Base-by-base conservation (phyloP, 2,888 invertebrate species). In the Polymixis lichenea region DNA sequence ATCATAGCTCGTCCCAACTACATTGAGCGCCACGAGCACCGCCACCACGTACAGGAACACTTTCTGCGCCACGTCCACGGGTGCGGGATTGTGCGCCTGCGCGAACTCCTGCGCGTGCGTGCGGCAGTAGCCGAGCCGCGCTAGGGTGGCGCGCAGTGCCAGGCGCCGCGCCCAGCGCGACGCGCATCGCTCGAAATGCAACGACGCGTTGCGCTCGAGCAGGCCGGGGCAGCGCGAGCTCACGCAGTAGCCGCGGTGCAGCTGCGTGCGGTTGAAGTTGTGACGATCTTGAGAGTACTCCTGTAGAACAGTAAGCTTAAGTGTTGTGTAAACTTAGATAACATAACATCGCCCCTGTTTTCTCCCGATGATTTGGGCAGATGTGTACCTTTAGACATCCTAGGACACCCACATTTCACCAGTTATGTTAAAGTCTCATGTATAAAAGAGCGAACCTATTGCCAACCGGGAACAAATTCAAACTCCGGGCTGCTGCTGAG, bases 231-330 rank as follows among this genome's bases (percentile, higher is more conserved):
- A 95, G 43, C 94, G 92, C 22, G 91, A 83, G 78, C 92, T 93
- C 53, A 95, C 91, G 90, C 95, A 95, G 90, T 94, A 94, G 7
- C 95, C 95, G 25, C 95, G 94, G 84, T 95, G 94, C 1, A 95
- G 83, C 6, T 89, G 87, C 22, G 92, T 93, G 77, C 92, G 94
- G 87, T 95, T 92, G 89, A 93, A 95, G 86, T 94, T 87, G 64
- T 88, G 86, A 0, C 82, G 87, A 65, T 92, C 89, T 1, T 84
- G 78, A 0, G 94, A 93, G 78, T 93, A 93, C 75, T 93, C 92
- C 95, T 95, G 88, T 0, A 7, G 5, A 17, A 46, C 5, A 58
- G 13, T 13, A n/a, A 3, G 3, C n/a, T 46, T 46, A 49, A 28
- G 3, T 2, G 9, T 38, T 49, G 19, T 51, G 25, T 49, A 5